A percentile compares a stretch with the other conserved stretches of the same genome.
Conservation (phyloP, 2,888 invertebrate species). For the Drepanosiphum platanoidis region DNA sequence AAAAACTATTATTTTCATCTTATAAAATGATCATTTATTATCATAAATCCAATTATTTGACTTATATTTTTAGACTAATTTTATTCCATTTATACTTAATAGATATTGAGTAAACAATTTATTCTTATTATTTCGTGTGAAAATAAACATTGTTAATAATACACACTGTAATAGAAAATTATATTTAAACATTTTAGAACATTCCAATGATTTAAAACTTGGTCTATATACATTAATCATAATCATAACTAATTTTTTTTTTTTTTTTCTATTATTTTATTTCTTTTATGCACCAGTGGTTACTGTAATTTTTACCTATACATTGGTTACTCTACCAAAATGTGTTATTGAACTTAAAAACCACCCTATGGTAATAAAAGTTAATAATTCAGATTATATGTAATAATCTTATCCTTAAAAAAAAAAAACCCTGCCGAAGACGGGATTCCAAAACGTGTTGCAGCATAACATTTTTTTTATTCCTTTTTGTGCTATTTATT, state of each 20-base stretch:
- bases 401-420: neutral
- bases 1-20: slow-evolving; percentile 13
- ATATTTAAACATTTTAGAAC: neutral
- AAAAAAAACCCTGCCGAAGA: neutral
- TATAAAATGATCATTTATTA: neutral
- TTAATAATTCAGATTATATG: neutral
- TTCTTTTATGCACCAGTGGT: neutral
- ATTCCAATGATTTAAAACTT: neutral
- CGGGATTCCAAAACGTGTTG: too few species aligned
- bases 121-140: slow-evolving; percentile 18
- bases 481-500: neutral
- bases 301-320: neutral
- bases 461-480: too few species aligned
- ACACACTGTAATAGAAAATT: neutral
- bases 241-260: neutral
- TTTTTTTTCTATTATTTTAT: neutral
- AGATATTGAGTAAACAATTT: slow-evolving; percentile 2
- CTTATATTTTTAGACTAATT: neutral
- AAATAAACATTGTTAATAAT: slow-evolving; percentile 1
- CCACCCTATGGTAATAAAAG: neutral
- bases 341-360: neutral
- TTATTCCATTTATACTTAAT: slow-evolving; percentile 8
- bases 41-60: neutral
- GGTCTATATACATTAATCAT: neutral
- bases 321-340: neutral